Conservation (phyloP, 2,888 invertebrate genomes). For the Fragum whitleyi region DNA sequence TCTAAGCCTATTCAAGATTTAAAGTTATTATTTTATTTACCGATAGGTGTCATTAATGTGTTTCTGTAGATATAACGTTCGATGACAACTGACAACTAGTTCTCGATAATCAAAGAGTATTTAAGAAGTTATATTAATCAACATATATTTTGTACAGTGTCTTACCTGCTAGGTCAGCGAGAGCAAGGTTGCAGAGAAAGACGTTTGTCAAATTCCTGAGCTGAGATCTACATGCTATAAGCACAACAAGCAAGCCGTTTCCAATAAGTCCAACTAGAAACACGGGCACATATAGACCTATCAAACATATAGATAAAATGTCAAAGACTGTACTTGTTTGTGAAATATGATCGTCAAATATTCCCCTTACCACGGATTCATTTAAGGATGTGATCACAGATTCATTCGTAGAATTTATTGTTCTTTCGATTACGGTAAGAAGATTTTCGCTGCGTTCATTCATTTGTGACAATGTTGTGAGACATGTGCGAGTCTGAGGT, state of each 20-base stretch:
- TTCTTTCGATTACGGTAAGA: neutral
- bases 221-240: slow-evolving; percentile 58
- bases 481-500: no score
- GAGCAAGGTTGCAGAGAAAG: slow-evolving; percentile 70
- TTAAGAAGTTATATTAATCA: no score
- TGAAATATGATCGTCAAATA: slow-evolving; percentile 34
- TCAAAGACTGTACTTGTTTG: neutral
- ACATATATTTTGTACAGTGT: no score
- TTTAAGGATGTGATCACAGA: slow-evolving; percentile 26
- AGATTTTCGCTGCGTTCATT: neutral
- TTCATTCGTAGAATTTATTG: slow-evolving; percentile 2
- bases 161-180: slow-evolving; percentile 72
- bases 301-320: slow-evolving; percentile 46
- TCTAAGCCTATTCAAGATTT: no score
- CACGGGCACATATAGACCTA: slow-evolving; percentile 65
- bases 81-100: no score
- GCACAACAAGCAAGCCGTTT: slow-evolving; percentile 63
- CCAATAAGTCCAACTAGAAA: slow-evolving; percentile 69
- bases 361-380: slow-evolving; percentile 20
- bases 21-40: no score
- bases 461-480: no score
- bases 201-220: slow-evolving; percentile 71
- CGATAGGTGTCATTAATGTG: no score
- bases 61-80: no score
- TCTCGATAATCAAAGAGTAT: neutral